Base-by-base conservation (phyloP, 2,797 vertebrate species). In the Sylvilagus floridanus region DNA sequence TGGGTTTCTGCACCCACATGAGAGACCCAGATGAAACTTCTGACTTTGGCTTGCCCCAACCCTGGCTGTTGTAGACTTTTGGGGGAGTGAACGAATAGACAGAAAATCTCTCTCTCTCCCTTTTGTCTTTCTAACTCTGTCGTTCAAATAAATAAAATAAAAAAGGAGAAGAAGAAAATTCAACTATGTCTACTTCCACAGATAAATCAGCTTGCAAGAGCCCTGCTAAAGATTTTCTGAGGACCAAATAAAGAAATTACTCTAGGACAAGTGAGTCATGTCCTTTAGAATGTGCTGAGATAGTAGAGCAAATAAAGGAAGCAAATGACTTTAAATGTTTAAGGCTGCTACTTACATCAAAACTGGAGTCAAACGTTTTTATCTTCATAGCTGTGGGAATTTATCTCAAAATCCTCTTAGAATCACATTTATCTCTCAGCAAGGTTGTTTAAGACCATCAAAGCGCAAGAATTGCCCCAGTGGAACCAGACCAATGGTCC, bases 401-500 rank as follows among this genome's bases (percentile, higher is more conserved):
- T 95, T 93, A 96, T 97, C 91, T 97, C 93, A 89, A 95, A 97
- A 96, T 96, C 95, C 90, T 97, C 96, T 97, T 96, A 91, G 92
- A 95, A 87, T 76, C 82, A 35, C 91, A 97, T 97, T 96, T 97
- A 89, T 97, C 92, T 97, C 96, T 95, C 96, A 97, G 97, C 97
- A 97, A 97, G 96, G n/a, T 97, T 97, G 95, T 96, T 97, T 95
- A 93, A 97, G 77, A 91, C 88, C 93, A 95, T 97, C 88, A 94
- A 94, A 95, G 94, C 42, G 86, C 65, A 91, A 71, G 93, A 93
- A 92, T 2, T 79, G 79, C 77, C 96, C 88, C 95, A 95, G 92
- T 60, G 84, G 95, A 96, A 65, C 92, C 50, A 88, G 95, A 94
- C 96, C 97, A 97, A 96, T 97, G 95, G 93, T 79, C 69, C 85